Evolutionary conservation across 2,888 invertebrate genomes (phyloP), one percentile per base, ranked within the genome.

Genomic region (Dynastes tityus): DNA sequence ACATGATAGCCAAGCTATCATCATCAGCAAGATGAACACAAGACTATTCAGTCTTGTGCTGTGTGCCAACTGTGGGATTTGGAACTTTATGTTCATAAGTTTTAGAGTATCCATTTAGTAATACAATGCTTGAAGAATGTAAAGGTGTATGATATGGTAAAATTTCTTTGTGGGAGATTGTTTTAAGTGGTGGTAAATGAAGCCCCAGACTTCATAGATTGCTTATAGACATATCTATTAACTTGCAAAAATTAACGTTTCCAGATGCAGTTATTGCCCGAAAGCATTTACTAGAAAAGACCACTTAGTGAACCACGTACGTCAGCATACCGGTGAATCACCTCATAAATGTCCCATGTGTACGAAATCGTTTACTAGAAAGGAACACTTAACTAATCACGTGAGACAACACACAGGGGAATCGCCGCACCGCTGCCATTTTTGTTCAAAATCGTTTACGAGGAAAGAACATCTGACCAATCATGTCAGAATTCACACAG

Each of bases 391-490:
- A 82, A 95, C 94, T 84, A 95, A 95, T 89, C 96, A 96, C 89
- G 95, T 96, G 87, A 92, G 96, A 76, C 96, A 96, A 87, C 96
- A 96, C 89, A 96, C 96, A 64, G 96, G 96, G 85, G 96, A 96
- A 89, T 95, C 96, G 83, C 96, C 96, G 79, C 96, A 96, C 86
- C 93, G 95, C 82, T 96, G 96, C 88, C 93, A 94, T 84, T 95
- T 93, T 89, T 96, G 96, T 90, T 93, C 94, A 83, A 95, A 96
- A 88, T 94, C 95, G 55, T 96, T 96, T 89, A 96, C 96, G 1
- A 91, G 96, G 84, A 96, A 96, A 89, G 96, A 96, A 87, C 96
- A 96, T 88, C 91, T 96, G 82, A 95, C 95, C 82, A 95, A 95
- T 88, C 96, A 96, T 87, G 94, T 96, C 88, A 92, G 89, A 61